Conservation (phyloP, 1,140 invertebrate species). For the Heliothis subflexa region DNA sequence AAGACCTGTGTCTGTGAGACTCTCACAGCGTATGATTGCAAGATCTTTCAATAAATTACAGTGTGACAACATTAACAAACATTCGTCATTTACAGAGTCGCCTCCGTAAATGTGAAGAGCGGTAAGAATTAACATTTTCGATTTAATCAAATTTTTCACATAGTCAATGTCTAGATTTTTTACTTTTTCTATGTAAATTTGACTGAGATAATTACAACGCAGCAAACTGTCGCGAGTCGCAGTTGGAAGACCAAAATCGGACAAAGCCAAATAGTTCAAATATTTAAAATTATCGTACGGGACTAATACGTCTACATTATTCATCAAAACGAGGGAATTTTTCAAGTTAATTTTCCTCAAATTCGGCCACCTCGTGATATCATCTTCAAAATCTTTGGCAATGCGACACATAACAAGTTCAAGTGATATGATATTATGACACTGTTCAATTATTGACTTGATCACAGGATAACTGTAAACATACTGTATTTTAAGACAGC, state of each 20-base stretch:
- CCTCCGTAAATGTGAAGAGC: conserved; percentile 80
- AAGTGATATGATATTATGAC: conserved; percentile 72
- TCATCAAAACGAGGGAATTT: conserved; percentile 70
- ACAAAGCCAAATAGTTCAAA: conserved; percentile 73
- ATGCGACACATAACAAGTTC: conserved; percentile 80
- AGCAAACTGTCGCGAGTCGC: conserved; percentile 75
- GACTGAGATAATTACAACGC: conserved; percentile 69
- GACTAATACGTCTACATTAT: conserved; percentile 65
- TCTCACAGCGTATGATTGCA: conserved; percentile 80
- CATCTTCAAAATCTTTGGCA: conserved; percentile 71
- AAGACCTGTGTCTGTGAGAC: conserved; percentile 77
- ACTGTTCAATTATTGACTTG: conserved; percentile 70
- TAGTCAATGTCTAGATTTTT: conserved; percentile 71
- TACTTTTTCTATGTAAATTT: conserved; percentile 82
- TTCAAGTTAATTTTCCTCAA: conserved; percentile 77
- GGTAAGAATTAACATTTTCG: conserved; percentile 68
- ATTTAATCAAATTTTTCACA: conserved; percentile 70
- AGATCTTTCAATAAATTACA: conserved; percentile 74
- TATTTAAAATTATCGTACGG: conserved; percentile 72
- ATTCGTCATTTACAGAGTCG: conserved; percentile 71
- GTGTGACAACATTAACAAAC: conserved; percentile 70
- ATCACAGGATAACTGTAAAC: conserved; percentile 74
- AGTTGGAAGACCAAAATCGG: conserved; percentile 79
- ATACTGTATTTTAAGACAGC: conserved; percentile 76
- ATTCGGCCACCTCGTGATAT: conserved; percentile 71